Conservation (phyloP, 2,888 invertebrate genomes). For the Rhingia campestris region DNA sequence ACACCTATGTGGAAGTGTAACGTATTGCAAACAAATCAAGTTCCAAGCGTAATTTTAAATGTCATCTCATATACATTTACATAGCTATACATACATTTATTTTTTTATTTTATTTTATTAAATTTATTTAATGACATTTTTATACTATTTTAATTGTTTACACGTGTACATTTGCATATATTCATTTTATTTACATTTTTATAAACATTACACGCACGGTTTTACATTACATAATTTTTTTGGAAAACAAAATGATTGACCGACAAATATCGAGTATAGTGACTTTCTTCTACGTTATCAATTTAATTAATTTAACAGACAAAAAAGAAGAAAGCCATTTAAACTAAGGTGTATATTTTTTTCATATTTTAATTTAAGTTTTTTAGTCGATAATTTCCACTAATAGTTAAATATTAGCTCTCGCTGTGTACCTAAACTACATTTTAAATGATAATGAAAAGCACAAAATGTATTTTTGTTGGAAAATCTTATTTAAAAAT, state of each 20-base stretch:
- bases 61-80: slow-evolving; percentile 58
- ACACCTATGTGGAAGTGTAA: neutral
- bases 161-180: slow-evolving; percentile 60
- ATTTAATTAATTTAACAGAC: slow-evolving; percentile 33
- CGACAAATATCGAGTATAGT: slow-evolving; percentile 28
- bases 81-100: slow-evolving; percentile 8
- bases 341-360: slow-evolving; percentile 61
- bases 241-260: slow-evolving; percentile 40
- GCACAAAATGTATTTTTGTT: slow-evolving; percentile 37
- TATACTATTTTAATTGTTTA: slow-evolving; percentile 49
- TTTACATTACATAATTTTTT: slow-evolving; percentile 32
- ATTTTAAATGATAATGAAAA: slow-evolving; percentile 61
- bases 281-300: slow-evolving; percentile 41
- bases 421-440: slow-evolving; percentile 73
- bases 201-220: slow-evolving; percentile 29
- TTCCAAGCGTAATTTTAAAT: slow-evolving; percentile 73
- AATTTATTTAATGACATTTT: slow-evolving; percentile 39
- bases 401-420: slow-evolving; percentile 63
- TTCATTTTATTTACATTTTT: slow-evolving; percentile 50
- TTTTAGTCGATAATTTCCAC: slow-evolving; percentile 60
- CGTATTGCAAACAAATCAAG: slow-evolving; percentile 63
- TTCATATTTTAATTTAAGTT: slow-evolving; percentile 40
- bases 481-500: slow-evolving; percentile 16
- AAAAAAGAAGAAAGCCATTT: neutral
- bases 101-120: slow-evolving; percentile 34